Percentiles rank a stretch among this genome's conserved stretches.
Conservation (phyloP, 1,140 invertebrate species). For the Watersipora subatra region DNA sequence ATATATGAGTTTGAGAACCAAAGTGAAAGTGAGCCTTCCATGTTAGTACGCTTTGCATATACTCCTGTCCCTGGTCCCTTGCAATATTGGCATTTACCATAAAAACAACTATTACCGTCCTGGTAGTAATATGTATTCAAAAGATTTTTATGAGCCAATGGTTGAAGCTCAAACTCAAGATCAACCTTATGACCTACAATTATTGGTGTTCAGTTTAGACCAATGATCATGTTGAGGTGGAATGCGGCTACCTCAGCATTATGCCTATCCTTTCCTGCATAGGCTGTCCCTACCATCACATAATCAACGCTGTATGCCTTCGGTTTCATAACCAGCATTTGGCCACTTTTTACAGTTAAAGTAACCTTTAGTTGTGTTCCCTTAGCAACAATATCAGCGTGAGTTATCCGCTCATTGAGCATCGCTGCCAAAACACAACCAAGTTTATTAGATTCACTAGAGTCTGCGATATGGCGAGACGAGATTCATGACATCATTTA, state of each 20-base stretch:
- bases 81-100: constrained; percentile 80
- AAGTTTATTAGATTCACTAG: constrained; percentile 21
- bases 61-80: constrained; percentile 58
- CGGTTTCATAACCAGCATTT: constrained; percentile 76
- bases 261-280: constrained; percentile 75
- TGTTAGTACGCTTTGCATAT: constrained; percentile 54
- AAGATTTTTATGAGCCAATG: constrained; percentile 45
- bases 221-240: constrained; percentile 64
- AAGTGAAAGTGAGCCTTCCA: constrained; percentile 70
- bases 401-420: constrained; percentile 52
- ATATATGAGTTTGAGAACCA: constrained; percentile 59
- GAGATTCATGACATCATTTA: constrained; percentile 53
- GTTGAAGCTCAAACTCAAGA: constrained; percentile 56
- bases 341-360: constrained; percentile 57
- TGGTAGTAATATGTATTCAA: constrained; percentile 32
- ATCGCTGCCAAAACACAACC: constrained; percentile 59
- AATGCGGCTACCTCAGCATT: constrained; percentile 91
- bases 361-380: constrained; percentile 82
- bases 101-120: constrained; percentile 52
- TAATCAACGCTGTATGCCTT: constrained; percentile 58
- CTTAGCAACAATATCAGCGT: constrained; percentile 55
- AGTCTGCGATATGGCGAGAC: constrained; percentile 45
- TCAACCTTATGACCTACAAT: constrained; percentile 62
- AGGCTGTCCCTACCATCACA: constrained; percentile 63
- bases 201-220: constrained; percentile 62